A percentile compares a stretch with the other conserved stretches of the same genome.
Conservation (phyloP, 2,888 invertebrate species). For the Nemotelus nigrinus region DNA sequence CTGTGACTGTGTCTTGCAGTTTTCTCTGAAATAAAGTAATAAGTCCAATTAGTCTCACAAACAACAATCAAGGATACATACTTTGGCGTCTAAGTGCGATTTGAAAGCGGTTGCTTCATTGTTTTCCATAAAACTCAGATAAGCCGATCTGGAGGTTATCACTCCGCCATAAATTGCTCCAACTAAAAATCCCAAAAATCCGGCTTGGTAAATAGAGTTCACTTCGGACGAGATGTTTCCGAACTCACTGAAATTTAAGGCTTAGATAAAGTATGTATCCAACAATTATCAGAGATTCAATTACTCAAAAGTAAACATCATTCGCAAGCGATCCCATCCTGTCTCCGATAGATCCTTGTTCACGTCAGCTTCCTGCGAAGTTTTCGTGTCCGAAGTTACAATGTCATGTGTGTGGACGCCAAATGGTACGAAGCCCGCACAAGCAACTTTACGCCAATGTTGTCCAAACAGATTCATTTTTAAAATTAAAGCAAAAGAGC, state of each 20-base stretch:
- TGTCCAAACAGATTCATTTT: constrained; percentile 11
- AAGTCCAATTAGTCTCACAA: neutral
- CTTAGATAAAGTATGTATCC: neutral
- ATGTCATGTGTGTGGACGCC: constrained; percentile 25
- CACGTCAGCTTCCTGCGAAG: constrained; percentile 29
- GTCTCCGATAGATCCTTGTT: constrained; percentile 56
- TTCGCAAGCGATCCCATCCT: constrained; percentile 60
- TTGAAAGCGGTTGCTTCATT: constrained; percentile 78
- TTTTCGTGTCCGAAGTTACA: constrained; percentile 41
- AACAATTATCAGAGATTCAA: neutral
- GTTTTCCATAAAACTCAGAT: constrained; percentile 74
- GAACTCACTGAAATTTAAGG: constrained; percentile 69
- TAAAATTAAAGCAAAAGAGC: neutral
- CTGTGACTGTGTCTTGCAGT: constrained; percentile 75
- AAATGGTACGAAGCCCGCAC: constrained; percentile 57
- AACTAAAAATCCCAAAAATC: constrained; percentile 69
- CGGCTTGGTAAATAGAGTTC: constrained; percentile 70
- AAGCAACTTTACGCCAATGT: constrained; percentile 15
- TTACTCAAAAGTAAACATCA: constrained; percentile 61
- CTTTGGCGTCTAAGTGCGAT: constrained; percentile 76
- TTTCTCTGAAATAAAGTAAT: constrained; percentile 68
- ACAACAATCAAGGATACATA: constrained; percentile 57
- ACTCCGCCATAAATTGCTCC: constrained; percentile 76
- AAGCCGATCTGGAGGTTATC: constrained; percentile 69
- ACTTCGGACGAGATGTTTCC: constrained; percentile 72